Evolutionary conservation across 2,113 vertebrate species (phyloP), one percentile per base, ranked within the genome.

Genomic region (Apeltes quadracus): DNA sequence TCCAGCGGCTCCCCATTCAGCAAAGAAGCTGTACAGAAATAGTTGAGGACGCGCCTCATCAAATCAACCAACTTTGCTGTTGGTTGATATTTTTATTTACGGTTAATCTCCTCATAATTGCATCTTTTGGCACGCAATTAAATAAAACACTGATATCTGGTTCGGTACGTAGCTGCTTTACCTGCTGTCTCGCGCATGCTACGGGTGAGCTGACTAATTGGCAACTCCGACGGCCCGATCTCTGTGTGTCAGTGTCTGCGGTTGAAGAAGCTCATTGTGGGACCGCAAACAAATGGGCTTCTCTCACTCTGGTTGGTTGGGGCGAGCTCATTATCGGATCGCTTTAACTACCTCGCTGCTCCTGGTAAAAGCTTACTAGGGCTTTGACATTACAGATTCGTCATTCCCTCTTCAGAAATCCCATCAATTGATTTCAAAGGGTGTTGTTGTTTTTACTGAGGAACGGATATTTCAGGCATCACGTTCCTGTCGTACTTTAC

Each of bases 231-330:
- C 27, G 20, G 15, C 15, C 56, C 61, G 38, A 61, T 36, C 34
- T 61, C 46, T 10, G 20, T 16, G 56, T 22, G 54, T 32, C 43
- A 32, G 62, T 29, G 3, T 62, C 50, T 69, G 57, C 43, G 44
- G 8, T 27, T 55, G 27, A 32, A 29, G 58, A 16, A 55, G 22
- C 39, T 22, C n/a, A 29, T 10, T 12, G 25, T 36, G 46, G 53
- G 46, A 61, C 56, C 55, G 43, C 46, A 68, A 54, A 76, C 50
- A 58, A 64, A 64, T 25, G 27, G 23, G 22, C 14, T 70, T 34
- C 32, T 51, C 34, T 14, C 39, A 56, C 27, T 10, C 50, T 55
- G 50, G 22, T 55, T 67, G 13, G 22, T 14, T 58, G 18, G 13
- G 13, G 16, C 7, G 18, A 32, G 70, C 59, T 80, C 65, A 54